Percentiles rank a stretch among this genome's conserved stretches.
phyloP scores from a whole-genome alignment of 2,888 invertebrate species.

The Ornithoptera alexandrae region DNA sequence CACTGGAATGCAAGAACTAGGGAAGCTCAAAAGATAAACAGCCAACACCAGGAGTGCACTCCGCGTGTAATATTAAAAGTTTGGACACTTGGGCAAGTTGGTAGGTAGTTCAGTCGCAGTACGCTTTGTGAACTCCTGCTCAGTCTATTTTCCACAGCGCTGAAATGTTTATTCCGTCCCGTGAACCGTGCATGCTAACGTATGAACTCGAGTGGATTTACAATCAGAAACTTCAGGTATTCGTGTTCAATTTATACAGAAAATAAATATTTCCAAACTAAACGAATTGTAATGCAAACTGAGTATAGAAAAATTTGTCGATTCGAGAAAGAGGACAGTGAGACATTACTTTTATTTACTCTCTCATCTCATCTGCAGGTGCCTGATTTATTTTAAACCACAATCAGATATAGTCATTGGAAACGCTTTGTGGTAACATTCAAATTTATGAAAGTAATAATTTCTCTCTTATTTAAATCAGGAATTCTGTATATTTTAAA shows the following conservation, averaged over 20 bases:
- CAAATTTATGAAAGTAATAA: too few species aligned
- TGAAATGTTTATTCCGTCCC: constrained; percentile 3
- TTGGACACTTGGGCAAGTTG: background rate
- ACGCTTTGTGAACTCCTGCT: constrained; percentile 4
- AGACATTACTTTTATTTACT: too few species aligned
- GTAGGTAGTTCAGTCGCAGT: background rate
- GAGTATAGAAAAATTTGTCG: background rate
- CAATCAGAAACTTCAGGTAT: constrained; percentile 10
- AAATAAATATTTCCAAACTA: constrained; percentile 10
- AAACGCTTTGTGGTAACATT: too few species aligned
- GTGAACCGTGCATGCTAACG: constrained; percentile 3
- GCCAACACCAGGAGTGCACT: background rate
- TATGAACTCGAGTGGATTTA: constrained; percentile 3
- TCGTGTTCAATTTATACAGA: constrained; percentile 8
- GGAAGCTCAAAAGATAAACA: too few species aligned
- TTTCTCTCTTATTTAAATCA: too few species aligned
- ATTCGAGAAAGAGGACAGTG: too few species aligned
- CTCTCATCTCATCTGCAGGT: too few species aligned
- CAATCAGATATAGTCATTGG: too few species aligned
- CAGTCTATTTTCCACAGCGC: constrained; percentile 4
- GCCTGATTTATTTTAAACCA: too few species aligned
- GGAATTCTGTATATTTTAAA: too few species aligned
- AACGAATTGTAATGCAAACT: background rate
- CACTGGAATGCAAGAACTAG: too few species aligned
- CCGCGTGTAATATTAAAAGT: constrained; percentile 2